Base-by-base conservation (phyloP, 2,888 invertebrate species). In the Philereme vetulata region DNA sequence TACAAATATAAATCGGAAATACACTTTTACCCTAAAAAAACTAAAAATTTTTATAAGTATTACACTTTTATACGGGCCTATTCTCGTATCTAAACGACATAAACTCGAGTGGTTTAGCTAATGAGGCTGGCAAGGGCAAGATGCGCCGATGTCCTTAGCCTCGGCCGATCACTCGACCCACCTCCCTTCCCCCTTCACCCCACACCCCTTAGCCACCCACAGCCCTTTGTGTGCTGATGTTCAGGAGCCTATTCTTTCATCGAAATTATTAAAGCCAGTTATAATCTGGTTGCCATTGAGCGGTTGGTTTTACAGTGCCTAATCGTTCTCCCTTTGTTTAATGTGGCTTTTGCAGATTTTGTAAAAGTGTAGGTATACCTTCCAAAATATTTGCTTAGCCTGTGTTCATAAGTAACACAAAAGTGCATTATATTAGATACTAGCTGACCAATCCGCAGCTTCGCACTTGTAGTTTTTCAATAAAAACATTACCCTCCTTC, bases 111-210 rank as follows among this genome's bases (percentile, higher is more conserved):
- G 77, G 74, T 71, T 70, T 70, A 72, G 74, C 77, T 84, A 84
- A 81, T 84, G 84, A 84, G 80, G 68, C 76, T 70, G 65, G 61
- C 74, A 77, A 82, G 80, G 82, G 82, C 78, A 80, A 82, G 82
- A 82, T 77, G 80, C 77, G 80, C 76, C 73, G 73, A 72, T 77
- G 83, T 81, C 84, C 85, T 81, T 81, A 81, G 74, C 69, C 71
- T 73, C 72, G 82, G 78, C 79, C 81, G 82, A 85, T 86, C 83
- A 83, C 84, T 84, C 81, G 81, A 79, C 82, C 78, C 72, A 57
- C 70, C 64, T 57, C 65, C 60, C 64, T 48, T 56, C 66, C 50
- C 62, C 51, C 60, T 54, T 45, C 57, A 58, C 58, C 60, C 60
- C 66, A 60, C 47, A 58, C 65, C 66, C 21, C 68, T 62, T 60